These are phyloP conservation scores for Hydropsyche betteni DNA, from an alignment of 2,888 invertebrate genomes.

Conservation along the genomic window DNA sequence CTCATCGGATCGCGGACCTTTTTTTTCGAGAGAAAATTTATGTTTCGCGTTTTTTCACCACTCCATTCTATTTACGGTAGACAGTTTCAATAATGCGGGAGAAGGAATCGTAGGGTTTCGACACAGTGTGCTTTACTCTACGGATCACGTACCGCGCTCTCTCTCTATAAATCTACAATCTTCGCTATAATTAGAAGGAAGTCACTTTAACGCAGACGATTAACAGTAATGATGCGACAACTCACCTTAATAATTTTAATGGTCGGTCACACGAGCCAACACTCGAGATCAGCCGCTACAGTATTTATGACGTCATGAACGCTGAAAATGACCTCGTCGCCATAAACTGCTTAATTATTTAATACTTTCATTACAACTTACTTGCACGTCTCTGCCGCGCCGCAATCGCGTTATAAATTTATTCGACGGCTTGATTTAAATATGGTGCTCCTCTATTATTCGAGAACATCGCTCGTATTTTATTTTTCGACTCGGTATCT, in stretches of 20 bases:
- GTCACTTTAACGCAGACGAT: too few species aligned
- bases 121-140: too few species aligned
- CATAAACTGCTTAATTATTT: conserved; percentile 47
- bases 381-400: not conserved
- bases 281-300: conserved; percentile 40
- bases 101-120: too few species aligned
- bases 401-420: too few species aligned
- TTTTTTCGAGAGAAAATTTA: conserved; percentile 28
- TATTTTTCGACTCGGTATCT: not conserved
- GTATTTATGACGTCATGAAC: conserved; percentile 50
- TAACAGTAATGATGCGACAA: not conserved
- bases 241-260: conserved; percentile 18
- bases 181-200: too few species aligned
- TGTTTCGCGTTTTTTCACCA: conserved; percentile 33
- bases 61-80: conserved; percentile 9
- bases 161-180: too few species aligned
- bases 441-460: too few species aligned
- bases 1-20: conserved; percentile 18
- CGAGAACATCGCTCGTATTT: too few species aligned
- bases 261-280: conserved; percentile 11
- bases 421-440: too few species aligned
- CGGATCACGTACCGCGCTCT: too few species aligned
- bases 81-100: too few species aligned
- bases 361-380: conserved; percentile 47
- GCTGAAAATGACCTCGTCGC: conserved; percentile 41